These are phyloP conservation scores for Leptodactylus fuscus DNA, from an alignment of 2,113 vertebrate species.

Conservation along the genomic window DNA sequence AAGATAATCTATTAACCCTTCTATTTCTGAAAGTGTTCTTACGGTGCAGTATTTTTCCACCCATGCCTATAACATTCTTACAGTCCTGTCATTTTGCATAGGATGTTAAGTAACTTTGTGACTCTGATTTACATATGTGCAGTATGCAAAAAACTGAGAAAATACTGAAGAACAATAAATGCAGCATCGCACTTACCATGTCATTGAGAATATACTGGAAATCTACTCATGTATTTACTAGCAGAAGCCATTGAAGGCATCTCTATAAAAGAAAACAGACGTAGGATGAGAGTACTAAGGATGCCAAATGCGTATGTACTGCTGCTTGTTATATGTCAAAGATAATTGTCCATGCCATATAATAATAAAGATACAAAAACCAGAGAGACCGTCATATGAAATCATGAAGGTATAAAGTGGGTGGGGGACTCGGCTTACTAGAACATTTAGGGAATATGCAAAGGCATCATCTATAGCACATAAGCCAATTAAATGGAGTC, in stretches of 20 bases:
- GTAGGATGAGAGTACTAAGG: background rate
- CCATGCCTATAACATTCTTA: too few relatives aligned
- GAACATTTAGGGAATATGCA: background rate
- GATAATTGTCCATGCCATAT: background rate
- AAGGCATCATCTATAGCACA: background rate
- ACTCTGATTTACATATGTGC: too few relatives aligned
- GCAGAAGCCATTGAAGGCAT: background rate
- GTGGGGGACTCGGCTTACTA: background rate
- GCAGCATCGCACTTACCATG: background rate
- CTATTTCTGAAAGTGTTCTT: too few relatives aligned
- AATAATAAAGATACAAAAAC: background rate
- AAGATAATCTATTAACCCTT: too few relatives aligned
- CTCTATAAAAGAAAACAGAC: conserved; percentile 1
- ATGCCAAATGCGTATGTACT: background rate
- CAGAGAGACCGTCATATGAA: background rate
- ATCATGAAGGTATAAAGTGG: background rate
- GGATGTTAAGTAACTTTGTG: too few relatives aligned
- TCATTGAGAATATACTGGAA: background rate
- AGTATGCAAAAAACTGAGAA: too few relatives aligned
- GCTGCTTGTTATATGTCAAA: background rate
- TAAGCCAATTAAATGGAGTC: too few relatives aligned
- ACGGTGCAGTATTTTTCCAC: too few relatives aligned
- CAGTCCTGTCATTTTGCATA: too few relatives aligned
- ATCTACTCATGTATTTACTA: background rate
- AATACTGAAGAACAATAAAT: background rate